Evolutionary conservation across 2,888 invertebrate species (phyloP).

Genomic region (Apocheima hispidaria): DNA sequence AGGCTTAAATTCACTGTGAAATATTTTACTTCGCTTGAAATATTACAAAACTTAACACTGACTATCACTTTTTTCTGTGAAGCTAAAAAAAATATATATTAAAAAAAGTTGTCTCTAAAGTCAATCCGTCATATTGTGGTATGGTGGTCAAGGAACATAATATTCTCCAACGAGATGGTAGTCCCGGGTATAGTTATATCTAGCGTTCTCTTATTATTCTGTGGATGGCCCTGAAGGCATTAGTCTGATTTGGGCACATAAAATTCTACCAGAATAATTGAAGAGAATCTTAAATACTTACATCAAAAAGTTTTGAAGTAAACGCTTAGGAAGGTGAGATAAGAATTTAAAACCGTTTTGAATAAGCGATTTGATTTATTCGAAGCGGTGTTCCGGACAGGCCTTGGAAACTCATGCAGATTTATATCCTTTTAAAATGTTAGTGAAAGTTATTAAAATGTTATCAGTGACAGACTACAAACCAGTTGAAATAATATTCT

Average conservation of each 20-base stretch:
- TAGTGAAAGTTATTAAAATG: conserved; percentile 19
- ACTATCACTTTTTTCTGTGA: no score
- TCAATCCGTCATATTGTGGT: no score
- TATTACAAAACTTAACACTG: no score
- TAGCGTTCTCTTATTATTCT: no score
- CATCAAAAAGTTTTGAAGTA: conserved; percentile 42
- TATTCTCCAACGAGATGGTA: no score
- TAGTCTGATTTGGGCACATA: conserved; percentile 23
- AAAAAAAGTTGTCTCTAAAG: no score
- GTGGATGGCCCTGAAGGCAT: background rate
- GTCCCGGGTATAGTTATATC: no score
- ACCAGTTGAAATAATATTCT: background rate
- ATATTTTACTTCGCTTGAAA: no score
- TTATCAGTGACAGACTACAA: conserved; percentile 17
- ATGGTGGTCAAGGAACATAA: no score
- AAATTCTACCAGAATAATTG: conserved; percentile 40
- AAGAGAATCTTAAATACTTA: conserved; percentile 34
- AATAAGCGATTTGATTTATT: conserved; percentile 48
- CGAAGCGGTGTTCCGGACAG: conserved; percentile 36
- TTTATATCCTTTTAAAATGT: conserved; percentile 41
- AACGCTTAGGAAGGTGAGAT: conserved; percentile 44
- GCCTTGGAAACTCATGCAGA: conserved; percentile 46
- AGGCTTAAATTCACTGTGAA: no score
- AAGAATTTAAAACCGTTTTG: conserved; percentile 44
- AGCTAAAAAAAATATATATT: no score